These are phyloP conservation scores for Bursaphelenchus okinawaensis DNA, from an alignment of 2,888 invertebrate genomes.

Conservation along the genomic window DNA sequence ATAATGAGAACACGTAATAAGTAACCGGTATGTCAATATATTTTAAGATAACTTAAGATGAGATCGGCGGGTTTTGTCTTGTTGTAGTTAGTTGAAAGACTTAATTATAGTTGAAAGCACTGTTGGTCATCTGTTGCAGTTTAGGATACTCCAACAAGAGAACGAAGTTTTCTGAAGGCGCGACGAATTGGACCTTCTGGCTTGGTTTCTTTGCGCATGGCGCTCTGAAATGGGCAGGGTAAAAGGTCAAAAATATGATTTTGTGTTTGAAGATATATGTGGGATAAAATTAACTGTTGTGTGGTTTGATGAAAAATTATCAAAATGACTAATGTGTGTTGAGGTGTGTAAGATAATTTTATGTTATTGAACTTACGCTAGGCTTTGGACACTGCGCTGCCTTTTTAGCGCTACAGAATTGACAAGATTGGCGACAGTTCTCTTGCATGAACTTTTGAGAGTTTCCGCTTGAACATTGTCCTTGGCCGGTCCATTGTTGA, in stretches of 20 bases:
- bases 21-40: neutral
- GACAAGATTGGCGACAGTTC: conserved; percentile 50
- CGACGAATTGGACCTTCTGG: conserved; percentile 9
- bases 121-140: too few relatives aligned
- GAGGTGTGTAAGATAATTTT: neutral
- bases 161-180: conserved; percentile 2
- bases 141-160: neutral
- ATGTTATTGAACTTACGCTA: neutral
- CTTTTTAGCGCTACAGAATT: conserved; percentile 31
- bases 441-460: conserved; percentile 46
- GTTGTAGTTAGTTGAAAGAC: neutral
- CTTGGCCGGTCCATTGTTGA: conserved; percentile 29
- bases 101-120: neutral
- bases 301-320: too few relatives aligned
- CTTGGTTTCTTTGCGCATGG: neutral
- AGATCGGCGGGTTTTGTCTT: neutral
- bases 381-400: neutral
- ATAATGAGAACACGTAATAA: neutral
- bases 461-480: conserved; percentile 24
- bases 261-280: too few relatives aligned
- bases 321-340: neutral
- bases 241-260: too few relatives aligned
- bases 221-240: neutral
- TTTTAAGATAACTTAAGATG: neutral
- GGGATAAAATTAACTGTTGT: too few relatives aligned